A percentile compares a stretch with the other conserved stretches of the same genome.
Evolutionary conservation across 2,113 vertebrate species (phyloP).

Genomic region (Entelurus aequoreus): DNA sequence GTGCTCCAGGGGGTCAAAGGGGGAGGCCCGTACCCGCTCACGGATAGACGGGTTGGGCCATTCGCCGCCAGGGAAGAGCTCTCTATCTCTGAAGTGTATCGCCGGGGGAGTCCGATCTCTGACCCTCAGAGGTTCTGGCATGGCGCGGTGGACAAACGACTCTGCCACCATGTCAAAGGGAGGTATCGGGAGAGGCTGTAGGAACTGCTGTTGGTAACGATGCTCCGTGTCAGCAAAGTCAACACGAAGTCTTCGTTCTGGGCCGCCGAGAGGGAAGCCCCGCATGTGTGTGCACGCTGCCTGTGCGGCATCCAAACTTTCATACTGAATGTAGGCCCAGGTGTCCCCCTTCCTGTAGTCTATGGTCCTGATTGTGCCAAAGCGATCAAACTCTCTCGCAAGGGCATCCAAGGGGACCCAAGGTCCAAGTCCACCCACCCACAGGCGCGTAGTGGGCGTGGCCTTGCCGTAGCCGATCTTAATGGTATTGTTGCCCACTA

Average conservation of each 20-base stretch:
- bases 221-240: slow-evolving; percentile 96
- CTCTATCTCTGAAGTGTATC: slow-evolving; percentile 89
- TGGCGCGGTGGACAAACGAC: slow-evolving; percentile 88
- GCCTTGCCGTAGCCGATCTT: slow-evolving; percentile 98
- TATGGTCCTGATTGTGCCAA: slow-evolving; percentile 95
- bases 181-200: slow-evolving; percentile 87
- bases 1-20: slow-evolving; percentile 88
- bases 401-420: slow-evolving; percentile 92
- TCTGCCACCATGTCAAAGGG: slow-evolving; percentile 93
- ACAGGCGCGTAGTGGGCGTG: slow-evolving; percentile 90
- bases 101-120: slow-evolving; percentile 91
- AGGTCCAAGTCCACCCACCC: slow-evolving; percentile 92
- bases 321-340: slow-evolving; percentile 98
- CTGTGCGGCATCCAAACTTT: slow-evolving; percentile 94
- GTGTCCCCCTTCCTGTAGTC: slow-evolving; percentile 97
- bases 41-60: slow-evolving; percentile 88
- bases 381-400: slow-evolving; percentile 94
- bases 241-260: slow-evolving; percentile 86
- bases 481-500: slow-evolving; percentile 88
- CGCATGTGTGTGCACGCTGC: slow-evolving; percentile 96
- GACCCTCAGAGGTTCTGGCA: slow-evolving; percentile 83
- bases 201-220: slow-evolving; percentile 90
- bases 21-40: slow-evolving; percentile 79
- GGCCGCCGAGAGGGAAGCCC: slow-evolving; percentile 90
- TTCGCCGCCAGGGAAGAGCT: slow-evolving; percentile 85